phyloP scores from a whole-genome alignment of 2,888 invertebrate genomes.

The Tipula helvola region DNA sequence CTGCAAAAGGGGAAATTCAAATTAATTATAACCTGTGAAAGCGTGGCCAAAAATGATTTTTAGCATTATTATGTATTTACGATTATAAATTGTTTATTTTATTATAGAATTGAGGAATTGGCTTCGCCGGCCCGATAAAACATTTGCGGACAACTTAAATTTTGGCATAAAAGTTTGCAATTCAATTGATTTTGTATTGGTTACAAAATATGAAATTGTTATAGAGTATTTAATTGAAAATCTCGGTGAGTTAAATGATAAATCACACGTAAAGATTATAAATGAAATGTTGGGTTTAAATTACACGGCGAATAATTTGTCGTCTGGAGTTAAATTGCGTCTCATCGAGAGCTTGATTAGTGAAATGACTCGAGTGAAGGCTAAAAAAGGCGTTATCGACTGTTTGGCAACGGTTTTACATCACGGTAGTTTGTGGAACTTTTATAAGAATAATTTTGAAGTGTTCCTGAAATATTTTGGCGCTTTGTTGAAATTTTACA shows the following conservation, averaged over 20 bases:
- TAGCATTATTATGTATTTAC: too few relatives aligned
- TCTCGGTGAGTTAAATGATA: not conserved
- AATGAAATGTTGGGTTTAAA: constrained; percentile 22
- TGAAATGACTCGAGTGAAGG: not conserved
- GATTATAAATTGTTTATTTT: not conserved
- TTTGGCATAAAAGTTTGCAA: constrained; percentile 32
- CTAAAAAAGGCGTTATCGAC: not conserved
- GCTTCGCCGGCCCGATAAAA: constrained; percentile 25
- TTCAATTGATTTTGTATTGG: constrained; percentile 27
- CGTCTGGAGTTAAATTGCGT: constrained; percentile 19
- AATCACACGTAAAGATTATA: constrained; percentile 10
- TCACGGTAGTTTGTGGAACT: constrained; percentile 12
- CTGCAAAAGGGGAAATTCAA: too few relatives aligned
- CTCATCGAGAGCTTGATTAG: not conserved
- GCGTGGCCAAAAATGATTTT: too few relatives aligned
- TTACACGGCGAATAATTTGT: constrained; percentile 20
- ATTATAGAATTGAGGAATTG: constrained; percentile 27
- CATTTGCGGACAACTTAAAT: constrained; percentile 24
- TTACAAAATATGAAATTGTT: constrained; percentile 29
- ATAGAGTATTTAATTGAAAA: constrained; percentile 25
- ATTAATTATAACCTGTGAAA: too few relatives aligned
- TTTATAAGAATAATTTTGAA: constrained; percentile 12
- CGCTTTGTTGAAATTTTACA: not conserved
- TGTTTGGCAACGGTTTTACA: not conserved
- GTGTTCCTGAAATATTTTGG: constrained; percentile 6